Evolutionary conservation across 2,888 invertebrate species (phyloP).

Genomic region (Cetonia aurata): DNA sequence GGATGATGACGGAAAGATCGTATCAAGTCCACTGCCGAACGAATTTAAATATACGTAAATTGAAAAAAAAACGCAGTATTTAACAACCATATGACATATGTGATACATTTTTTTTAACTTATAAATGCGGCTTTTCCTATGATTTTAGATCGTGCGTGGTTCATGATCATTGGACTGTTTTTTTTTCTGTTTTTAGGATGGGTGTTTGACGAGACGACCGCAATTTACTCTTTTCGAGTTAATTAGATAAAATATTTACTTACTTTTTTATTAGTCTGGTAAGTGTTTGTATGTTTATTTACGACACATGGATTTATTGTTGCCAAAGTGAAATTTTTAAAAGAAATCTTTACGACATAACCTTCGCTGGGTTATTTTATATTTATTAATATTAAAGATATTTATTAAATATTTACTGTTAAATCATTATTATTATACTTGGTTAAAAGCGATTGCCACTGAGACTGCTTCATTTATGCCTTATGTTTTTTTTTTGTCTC

Average conservation of each 20-base stretch:
- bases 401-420: constrained; percentile 41
- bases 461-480: constrained; percentile 9
- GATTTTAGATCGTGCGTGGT: constrained; percentile 45
- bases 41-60: constrained; percentile 41
- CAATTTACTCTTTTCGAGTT: constrained; percentile 43
- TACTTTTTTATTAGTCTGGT: constrained; percentile 48
- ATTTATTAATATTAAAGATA: constrained; percentile 35
- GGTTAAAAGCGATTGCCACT: constrained; percentile 29
- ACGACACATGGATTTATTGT: constrained; percentile 41
- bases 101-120: constrained; percentile 59
- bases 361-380: constrained; percentile 37
- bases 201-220: constrained; percentile 45
- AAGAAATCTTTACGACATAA: constrained; percentile 17
- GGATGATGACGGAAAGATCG: constrained; percentile 82
- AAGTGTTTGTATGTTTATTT: constrained; percentile 44
- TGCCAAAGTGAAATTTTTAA: constrained; percentile 45
- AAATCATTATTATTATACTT: background rate
- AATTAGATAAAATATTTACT: constrained; percentile 48
- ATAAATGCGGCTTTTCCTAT: constrained; percentile 61
- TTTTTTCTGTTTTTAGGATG: constrained; percentile 11
- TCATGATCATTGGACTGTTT: constrained; percentile 42
- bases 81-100: constrained; percentile 54
- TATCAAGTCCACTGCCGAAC: constrained; percentile 70
- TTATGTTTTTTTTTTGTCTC: constrained; percentile 18
- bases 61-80: constrained; percentile 60